These are phyloP conservation scores for human (Homo sapiens) DNA, from an alignment of 2,113 vertebrate genomes.

Conservation along the genomic window GRCh38 chr5:91898501-91899000, in stretches of 20 bases:
- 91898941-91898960: slow-evolving; percentile 94
- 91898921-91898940: slow-evolving; percentile 94
- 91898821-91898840: slow-evolving; percentile 81
- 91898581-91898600: neutral
- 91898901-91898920: slow-evolving; percentile 89
- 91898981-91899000: slow-evolving; percentile 99
- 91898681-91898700: slow-evolving; percentile 60
- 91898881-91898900: slow-evolving; percentile 88
- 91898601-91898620: neutral
- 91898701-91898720: slow-evolving; percentile 70
- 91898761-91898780: slow-evolving; percentile 64
- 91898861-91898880: slow-evolving; percentile 84
- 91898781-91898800: slow-evolving; percentile 70
- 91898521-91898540: slow-evolving; percentile 65
- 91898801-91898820: slow-evolving; percentile 60
- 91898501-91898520: slow-evolving; percentile 61
- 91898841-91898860: slow-evolving; percentile 87
- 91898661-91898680: slow-evolving; percentile 46
- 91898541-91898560: slow-evolving; percentile 28
- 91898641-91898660: slow-evolving; percentile 29
- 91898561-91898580: slow-evolving; percentile 51
- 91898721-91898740: slow-evolving; percentile 14
- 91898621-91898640: slow-evolving; percentile 54
- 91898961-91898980: slow-evolving; percentile 99
- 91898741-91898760: slow-evolving; percentile 37